Conservation (phyloP, 2,797 vertebrate species). For the Danio kyathit region DNA sequence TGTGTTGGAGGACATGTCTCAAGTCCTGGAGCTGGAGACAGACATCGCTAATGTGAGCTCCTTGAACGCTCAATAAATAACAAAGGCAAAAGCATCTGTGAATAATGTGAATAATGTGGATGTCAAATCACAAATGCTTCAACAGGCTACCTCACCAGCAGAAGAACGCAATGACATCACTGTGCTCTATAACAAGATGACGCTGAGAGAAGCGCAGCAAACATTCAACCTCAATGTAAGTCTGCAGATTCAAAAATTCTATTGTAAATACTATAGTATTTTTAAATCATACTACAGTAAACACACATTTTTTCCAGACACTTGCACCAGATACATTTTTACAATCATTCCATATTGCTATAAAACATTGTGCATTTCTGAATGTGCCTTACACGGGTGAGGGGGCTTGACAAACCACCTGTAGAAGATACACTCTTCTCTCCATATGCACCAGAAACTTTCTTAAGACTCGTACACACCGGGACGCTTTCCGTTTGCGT, state of each 20-base stretch:
- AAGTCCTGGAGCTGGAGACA: conserved; percentile 92
- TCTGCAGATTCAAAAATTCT: conserved; percentile 23
- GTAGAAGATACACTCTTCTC: too few relatives aligned
- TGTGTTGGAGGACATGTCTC: conserved; percentile 88
- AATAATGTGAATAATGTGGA: background rate
- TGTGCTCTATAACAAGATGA: conserved; percentile 92
- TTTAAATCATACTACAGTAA: too few relatives aligned
- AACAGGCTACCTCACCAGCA: conserved; percentile 88
- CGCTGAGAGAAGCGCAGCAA: conserved; percentile 85
- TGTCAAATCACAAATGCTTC: background rate
- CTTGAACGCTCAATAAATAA: background rate
- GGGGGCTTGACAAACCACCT: too few relatives aligned
- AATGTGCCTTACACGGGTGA: too few relatives aligned
- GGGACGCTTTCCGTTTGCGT: too few relatives aligned
- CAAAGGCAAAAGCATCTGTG: background rate
- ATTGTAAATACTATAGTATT: too few relatives aligned
- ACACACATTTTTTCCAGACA: too few relatives aligned
- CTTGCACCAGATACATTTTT: too few relatives aligned
- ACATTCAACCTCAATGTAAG: conserved; percentile 87
- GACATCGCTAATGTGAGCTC: conserved; percentile 91
- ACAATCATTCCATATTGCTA: too few relatives aligned
- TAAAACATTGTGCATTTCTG: too few relatives aligned
- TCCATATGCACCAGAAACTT: too few relatives aligned
- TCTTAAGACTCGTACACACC: too few relatives aligned
- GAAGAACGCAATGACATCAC: conserved; percentile 95